Percentiles rank a stretch among this genome's conserved stretches.
phyloP scores from a whole-genome alignment of 2,888 invertebrate genomes.

The Tipula confusa region DNA sequence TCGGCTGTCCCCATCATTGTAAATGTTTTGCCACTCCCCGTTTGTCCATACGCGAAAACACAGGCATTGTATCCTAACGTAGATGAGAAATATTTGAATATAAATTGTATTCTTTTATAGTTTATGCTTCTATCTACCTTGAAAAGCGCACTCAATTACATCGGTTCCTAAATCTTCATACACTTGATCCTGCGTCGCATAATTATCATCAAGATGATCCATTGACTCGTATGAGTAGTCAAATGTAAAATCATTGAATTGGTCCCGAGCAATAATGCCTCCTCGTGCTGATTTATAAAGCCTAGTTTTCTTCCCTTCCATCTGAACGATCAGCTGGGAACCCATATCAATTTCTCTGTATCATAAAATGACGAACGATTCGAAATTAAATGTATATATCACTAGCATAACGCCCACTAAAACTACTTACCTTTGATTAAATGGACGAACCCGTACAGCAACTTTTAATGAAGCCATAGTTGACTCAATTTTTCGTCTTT shows the following conservation, averaged over 20 bases:
- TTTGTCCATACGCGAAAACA: constrained; percentile 88
- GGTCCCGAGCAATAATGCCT: constrained; percentile 53
- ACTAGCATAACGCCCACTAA: constrained; percentile 32
- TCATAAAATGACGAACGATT: constrained; percentile 35
- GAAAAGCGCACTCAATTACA: constrained; percentile 69
- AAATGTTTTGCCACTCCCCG: constrained; percentile 86
- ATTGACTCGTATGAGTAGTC: constrained; percentile 88
- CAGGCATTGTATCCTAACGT: constrained; percentile 70
- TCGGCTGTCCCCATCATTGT: constrained; percentile 85
- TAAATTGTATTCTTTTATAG: too few species aligned
- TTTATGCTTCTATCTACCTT: too few species aligned
- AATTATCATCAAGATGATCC: constrained; percentile 63
- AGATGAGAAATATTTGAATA: constrained; percentile 31
- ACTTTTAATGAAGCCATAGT: constrained; percentile 87
- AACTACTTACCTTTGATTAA: constrained; percentile 70
- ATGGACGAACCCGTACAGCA: constrained; percentile 84
- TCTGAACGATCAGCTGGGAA: constrained; percentile 76
- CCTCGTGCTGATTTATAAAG: constrained; percentile 63
- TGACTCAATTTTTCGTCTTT: neutral
- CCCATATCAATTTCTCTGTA: constrained; percentile 77
- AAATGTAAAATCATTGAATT: constrained; percentile 81
- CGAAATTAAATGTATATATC: constrained; percentile 37
- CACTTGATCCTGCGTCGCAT: constrained; percentile 77
- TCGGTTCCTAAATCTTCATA: constrained; percentile 67
- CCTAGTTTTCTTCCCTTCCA: constrained; percentile 78